Evolutionary conservation across 2,797 vertebrate species (phyloP), one percentile per base, ranked within the genome.

Genomic region (Hirundo rustica): DNA sequence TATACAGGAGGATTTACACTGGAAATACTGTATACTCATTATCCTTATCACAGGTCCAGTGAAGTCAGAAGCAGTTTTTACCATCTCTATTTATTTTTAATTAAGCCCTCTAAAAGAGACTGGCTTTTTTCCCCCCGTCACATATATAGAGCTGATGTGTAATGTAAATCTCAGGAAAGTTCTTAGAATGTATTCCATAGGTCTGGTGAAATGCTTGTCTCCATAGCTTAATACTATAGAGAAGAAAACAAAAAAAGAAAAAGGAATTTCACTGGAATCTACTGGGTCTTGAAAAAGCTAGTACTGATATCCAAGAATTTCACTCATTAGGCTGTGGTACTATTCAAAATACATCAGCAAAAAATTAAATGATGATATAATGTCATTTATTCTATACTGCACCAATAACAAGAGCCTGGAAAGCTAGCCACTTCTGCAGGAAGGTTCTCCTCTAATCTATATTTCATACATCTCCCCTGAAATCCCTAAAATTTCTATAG

Each of bases 401-500:
- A 79, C 44, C 57, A 88, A 51, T 13, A 89, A 15, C 7, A 91
- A 89, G 79, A 84, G 8, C 26, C 54, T 89, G 66, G 75, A 88
- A 92, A 85, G 11, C 17, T 54, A 89, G 44, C 40, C 66, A 94
- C 42, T 81, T 60, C 45, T 21, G 34, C 18, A 57, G 30, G 44
- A 75, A 68, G 19, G 7, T 81, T 94, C 22, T 93, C 40, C 65
- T 92, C 21, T 62, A 79, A 62, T 70, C 1, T 75, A 42, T 60
- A 36, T 70, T 84, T 62, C 57, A 29, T 68, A 93, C 21, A 47
- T 38, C 48, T 77, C 58, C 60, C 36, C 17, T 72, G 57, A 94
- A 94, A 75, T 64, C 38, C 55, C 42, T 34, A 36, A 40, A 68
- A 58, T 92, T 93, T 89, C 87, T 96, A 21, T 14, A 88, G 89